Evolutionary conservation across 2,113 vertebrate genomes (phyloP).

Genomic region (Silurus asotus): DNA sequence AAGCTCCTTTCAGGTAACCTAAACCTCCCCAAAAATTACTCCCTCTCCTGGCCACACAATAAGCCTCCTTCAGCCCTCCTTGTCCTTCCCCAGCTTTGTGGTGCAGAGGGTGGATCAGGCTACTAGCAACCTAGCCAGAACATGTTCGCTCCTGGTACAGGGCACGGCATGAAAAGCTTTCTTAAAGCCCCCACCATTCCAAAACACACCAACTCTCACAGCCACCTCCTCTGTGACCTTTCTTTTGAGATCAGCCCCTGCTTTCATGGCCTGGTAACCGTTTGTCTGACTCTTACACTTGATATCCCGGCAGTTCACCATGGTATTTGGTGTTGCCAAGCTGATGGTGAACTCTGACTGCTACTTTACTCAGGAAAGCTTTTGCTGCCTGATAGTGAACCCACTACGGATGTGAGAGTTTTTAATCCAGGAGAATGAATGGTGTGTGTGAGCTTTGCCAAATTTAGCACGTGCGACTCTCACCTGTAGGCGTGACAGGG

Average conservation of each 20-base stretch:
- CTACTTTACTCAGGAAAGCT: conserved; percentile 36
- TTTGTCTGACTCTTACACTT: conserved; percentile 31
- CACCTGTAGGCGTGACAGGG: conserved; percentile 43
- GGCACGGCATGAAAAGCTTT: conserved; percentile 48
- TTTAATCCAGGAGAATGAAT: conserved; percentile 39
- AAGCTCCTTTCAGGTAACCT: conserved; percentile 71
- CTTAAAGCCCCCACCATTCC: conserved; percentile 43
- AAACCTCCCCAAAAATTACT: conserved; percentile 68
- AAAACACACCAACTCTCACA: conserved; percentile 49
- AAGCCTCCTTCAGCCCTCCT: conserved; percentile 64
- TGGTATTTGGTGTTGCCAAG: conserved; percentile 43
- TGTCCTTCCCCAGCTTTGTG: conserved; percentile 62
- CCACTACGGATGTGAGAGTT: conserved; percentile 33
- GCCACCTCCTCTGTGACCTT: conserved; percentile 43
- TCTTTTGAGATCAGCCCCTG: conserved; percentile 39
- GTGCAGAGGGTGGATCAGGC: conserved; percentile 65
- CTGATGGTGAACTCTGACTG: conserved; percentile 43
- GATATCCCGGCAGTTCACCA: conserved; percentile 41
- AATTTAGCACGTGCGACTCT: conserved; percentile 47
- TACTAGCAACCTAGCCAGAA: conserved; percentile 54
- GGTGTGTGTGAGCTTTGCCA: conserved; percentile 42
- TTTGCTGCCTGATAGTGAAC: conserved; percentile 31
- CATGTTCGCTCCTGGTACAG: conserved; percentile 53
- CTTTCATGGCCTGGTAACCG: conserved; percentile 45
- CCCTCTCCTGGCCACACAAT: conserved; percentile 70